A percentile compares a stretch with the other conserved stretches of the same genome.
phyloP scores from a whole-genome alignment of 2,797 vertebrate genomes.

The Takifugu rubripes region DNA sequence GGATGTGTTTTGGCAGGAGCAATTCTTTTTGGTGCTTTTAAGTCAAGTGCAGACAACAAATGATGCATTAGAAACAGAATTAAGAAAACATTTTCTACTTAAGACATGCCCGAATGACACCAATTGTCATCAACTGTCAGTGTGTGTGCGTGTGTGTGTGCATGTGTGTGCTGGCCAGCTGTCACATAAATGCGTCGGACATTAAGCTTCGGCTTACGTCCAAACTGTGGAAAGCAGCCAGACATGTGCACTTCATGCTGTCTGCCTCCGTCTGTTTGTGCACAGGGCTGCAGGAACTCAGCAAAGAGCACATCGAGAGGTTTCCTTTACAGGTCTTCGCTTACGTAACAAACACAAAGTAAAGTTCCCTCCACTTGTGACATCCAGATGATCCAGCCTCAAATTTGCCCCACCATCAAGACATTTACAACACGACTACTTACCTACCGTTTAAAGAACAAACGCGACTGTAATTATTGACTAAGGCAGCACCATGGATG shows the following conservation, averaged over 20 bases:
- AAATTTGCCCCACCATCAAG: no score
- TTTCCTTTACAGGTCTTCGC: no score
- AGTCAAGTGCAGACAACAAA: neutral
- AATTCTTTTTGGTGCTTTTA: neutral
- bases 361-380: no score
- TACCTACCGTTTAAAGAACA: neutral
- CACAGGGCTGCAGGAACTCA: no score
- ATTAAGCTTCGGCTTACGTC: constrained; percentile 26
- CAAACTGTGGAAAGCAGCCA: constrained; percentile 32
- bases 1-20: neutral
- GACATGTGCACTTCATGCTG: constrained; percentile 22
- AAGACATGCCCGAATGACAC: neutral
- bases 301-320: no score
- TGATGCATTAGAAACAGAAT: neutral
- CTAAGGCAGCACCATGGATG: neutral
- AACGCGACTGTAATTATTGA: neutral
- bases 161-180: constrained; percentile 33
- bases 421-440: no score
- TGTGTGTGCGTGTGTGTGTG: constrained; percentile 22
- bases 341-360: no score
- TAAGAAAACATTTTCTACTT: neutral
- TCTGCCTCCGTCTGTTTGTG: neutral
- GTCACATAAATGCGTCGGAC: constrained; percentile 32
- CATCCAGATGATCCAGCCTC: no score
- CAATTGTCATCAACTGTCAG: constrained; percentile 19